Evolutionary conservation across 2,113 vertebrate species (phyloP), one percentile per base, ranked within the genome.

Genomic region (Nothocercus nigrocapillus): DNA sequence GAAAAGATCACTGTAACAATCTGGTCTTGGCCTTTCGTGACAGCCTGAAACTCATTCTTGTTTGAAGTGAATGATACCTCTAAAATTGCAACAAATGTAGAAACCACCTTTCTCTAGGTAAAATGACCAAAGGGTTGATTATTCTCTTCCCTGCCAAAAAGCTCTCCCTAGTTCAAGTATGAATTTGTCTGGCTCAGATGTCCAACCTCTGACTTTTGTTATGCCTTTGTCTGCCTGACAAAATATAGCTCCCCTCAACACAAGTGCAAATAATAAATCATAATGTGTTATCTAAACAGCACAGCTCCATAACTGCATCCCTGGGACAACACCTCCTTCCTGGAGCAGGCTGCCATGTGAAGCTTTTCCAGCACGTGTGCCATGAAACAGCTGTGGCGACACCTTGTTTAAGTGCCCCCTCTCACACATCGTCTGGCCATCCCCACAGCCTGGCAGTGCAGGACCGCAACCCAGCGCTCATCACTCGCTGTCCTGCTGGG

Each of bases 351-450:
- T 85, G 82, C 73, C 76, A 80, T 54, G 28, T 51, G 4, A 49
- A 91, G 79, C 59, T 95, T 67, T 63, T 88, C 85, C 88, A 83
- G 53, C 49, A 80, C n/a, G 25, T 4, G 44, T 13, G 17, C 76
- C n/a, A n/a, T 8, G 72, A 76, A 53, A 69, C 85, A 95, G 88
- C 82, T 92, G 90, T 8, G 81, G 76, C 13, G 61, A 62, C 45
- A 79, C 34, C 77, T 78, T 42, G 42, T 54, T 38, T 25, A 70
- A 89, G 69, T 1, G 0, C 7, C 27, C 53, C 34, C 62, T 83
- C 72, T 94, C 68, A 54, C 68, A 44, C 15, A 70, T 75, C 94
- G 90, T 80, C 90, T 74, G 94, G 92, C 27, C 72, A 40, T 18
- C 11, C 3, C 59, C 54, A 36, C 40, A 0, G 9, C 66, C 82